These are phyloP conservation scores for Isurus oxyrinchus DNA, from an alignment of 2,113 vertebrate species.

Conservation along the genomic window DNA sequence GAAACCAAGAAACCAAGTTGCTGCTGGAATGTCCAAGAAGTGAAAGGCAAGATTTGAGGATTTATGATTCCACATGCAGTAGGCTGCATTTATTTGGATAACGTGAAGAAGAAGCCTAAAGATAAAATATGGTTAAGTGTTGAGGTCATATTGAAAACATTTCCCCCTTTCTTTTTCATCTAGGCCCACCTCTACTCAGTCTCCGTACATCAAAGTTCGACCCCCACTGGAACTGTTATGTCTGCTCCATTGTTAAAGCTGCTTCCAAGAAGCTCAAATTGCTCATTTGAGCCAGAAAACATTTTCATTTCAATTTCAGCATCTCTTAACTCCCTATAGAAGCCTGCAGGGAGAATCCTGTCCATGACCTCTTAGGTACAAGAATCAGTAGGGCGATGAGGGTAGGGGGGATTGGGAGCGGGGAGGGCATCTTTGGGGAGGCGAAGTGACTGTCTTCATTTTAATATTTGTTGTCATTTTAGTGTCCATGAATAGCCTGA, in stretches of 20 bases:
- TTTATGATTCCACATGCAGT: constrained; percentile 39
- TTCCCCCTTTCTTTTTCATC: background rate
- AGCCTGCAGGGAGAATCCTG: background rate
- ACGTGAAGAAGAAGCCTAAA: constrained; percentile 41
- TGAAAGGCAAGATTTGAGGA: constrained; percentile 37
- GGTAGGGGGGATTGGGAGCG: no score
- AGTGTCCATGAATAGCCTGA: background rate
- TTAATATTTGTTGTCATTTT: background rate
- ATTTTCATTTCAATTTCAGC: background rate
- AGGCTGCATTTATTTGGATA: constrained; percentile 35
- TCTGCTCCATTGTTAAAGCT: background rate
- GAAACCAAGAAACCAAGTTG: constrained; percentile 44
- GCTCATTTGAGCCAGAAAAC: background rate
- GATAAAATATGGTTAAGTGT: background rate
- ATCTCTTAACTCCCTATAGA: background rate
- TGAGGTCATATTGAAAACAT: background rate
- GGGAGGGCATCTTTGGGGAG: no score
- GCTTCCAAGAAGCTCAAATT: background rate
- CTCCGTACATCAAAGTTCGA: background rate
- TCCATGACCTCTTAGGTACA: no score
- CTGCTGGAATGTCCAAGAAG: constrained; percentile 41
- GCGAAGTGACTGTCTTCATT: background rate
- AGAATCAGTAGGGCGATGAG: no score
- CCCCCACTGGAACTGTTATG: background rate
- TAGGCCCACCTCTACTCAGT: background rate